Evolutionary conservation across 2,113 vertebrate genomes (phyloP).

Genomic region (Trogon melanurus): DNA sequence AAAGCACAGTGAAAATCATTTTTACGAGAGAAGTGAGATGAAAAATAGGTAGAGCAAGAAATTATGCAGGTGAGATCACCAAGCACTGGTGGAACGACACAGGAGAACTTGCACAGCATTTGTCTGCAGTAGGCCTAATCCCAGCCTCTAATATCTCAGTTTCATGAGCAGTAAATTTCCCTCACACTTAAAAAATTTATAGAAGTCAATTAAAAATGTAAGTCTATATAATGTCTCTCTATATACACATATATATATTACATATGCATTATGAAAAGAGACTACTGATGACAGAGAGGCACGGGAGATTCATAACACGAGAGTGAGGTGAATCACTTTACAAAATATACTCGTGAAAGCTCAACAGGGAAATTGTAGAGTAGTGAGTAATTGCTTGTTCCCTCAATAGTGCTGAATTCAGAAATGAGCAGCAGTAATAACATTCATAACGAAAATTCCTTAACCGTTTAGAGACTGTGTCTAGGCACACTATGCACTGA

Average conservation of each 20-base stretch:
- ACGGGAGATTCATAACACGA: background rate
- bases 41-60: background rate
- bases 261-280: background rate
- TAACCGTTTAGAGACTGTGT: background rate
- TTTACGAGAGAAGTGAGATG: background rate
- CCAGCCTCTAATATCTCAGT: background rate
- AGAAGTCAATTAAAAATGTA: background rate
- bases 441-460: background rate
- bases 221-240: background rate
- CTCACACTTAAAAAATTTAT: background rate
- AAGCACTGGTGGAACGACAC: background rate
- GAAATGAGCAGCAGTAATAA: background rate
- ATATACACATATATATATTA: background rate
- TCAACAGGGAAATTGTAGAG: background rate
- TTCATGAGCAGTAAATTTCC: background rate
- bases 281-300: background rate
- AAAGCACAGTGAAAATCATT: background rate
- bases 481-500: background rate
- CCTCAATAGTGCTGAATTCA: background rate
- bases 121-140: background rate
- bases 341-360: background rate
- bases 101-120: background rate
- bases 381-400: background rate
- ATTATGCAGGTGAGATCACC: background rate
- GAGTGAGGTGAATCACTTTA: background rate